phyloP scores from a whole-genome alignment of 1,140 invertebrate genomes.

The Psilanteris sp. region DNA sequence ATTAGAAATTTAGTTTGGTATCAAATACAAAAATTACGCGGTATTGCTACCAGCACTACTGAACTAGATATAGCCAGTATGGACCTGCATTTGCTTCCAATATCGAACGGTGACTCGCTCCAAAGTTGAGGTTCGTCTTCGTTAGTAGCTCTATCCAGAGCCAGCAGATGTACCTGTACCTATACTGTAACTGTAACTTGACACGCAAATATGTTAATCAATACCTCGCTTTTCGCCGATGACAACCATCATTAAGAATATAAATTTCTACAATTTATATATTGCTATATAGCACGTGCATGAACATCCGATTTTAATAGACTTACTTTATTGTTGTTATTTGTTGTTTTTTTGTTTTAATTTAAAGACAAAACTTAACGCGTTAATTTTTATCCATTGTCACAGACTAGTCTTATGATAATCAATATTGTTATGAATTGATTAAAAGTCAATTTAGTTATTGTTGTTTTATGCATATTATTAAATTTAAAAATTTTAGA shows the following conservation, averaged over 20 bases:
- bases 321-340: no score
- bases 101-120: constrained; percentile 62
- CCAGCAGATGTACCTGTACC: not conserved
- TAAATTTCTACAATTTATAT: constrained; percentile 22
- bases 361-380: no score
- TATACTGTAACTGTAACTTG: constrained; percentile 19
- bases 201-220: constrained; percentile 4
- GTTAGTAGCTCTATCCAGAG: constrained; percentile 2
- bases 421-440: no score
- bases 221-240: constrained; percentile 5
- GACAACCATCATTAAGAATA: constrained; percentile 14
- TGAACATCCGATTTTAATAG: no score
- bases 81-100: constrained; percentile 68
- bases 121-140: constrained; percentile 38
- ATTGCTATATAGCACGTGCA: no score
- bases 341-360: no score
- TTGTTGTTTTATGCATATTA: no score
- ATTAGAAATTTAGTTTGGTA: constrained; percentile 74
- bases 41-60: constrained; percentile 17
- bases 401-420: no score
- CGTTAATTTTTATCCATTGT: no score
- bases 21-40: constrained; percentile 69
- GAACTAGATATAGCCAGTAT: constrained; percentile 69
- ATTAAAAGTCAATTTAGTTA: no score
- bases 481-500: no score